These are phyloP conservation scores for Solea solea DNA, from an alignment of 2,113 vertebrate species.

Conservation along the genomic window DNA sequence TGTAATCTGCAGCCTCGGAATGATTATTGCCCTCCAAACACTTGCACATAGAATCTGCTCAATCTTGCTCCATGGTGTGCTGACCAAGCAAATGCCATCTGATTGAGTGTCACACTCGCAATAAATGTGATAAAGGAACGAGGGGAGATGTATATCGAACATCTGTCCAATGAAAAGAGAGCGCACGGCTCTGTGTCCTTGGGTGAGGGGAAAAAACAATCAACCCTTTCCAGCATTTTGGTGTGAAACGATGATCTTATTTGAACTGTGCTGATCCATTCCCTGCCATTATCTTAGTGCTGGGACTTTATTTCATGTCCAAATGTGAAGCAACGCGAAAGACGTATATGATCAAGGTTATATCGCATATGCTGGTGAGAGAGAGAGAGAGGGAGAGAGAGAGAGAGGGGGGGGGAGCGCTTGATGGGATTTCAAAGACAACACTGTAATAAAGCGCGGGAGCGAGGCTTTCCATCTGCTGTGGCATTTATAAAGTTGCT, in stretches of 20 bases:
- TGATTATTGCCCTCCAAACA: conserved; percentile 57
- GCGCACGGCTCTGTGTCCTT: conserved; percentile 6
- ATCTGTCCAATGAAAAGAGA: conserved; percentile 23
- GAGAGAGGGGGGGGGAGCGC: background rate
- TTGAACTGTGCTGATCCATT: too few species aligned
- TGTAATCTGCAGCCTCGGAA: conserved; percentile 58
- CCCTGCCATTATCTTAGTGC: background rate
- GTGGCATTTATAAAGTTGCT: conserved; percentile 69
- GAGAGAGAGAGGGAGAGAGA: background rate
- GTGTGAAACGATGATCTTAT: background rate
- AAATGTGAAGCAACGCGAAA: conserved; percentile 1
- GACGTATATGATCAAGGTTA: conserved; percentile 9
- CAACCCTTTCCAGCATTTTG: conserved; percentile 1
- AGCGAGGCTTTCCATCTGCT: conserved; percentile 57
- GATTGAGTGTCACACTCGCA: conserved; percentile 11
- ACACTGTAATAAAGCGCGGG: conserved; percentile 44
- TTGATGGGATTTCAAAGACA: conserved; percentile 37
- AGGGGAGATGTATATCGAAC: conserved; percentile 28
- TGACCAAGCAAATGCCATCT: conserved; percentile 8
- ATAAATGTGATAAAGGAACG: conserved; percentile 31
- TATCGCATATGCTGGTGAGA: background rate
- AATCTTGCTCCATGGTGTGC: background rate
- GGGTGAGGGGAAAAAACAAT: background rate
- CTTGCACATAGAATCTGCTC: conserved; percentile 49
- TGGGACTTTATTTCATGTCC: background rate